A percentile compares a stretch with the other conserved stretches of the same genome.
Evolutionary conservation across 2,797 vertebrate genomes (phyloP).

Genomic region (Avahi laniger): DNA sequence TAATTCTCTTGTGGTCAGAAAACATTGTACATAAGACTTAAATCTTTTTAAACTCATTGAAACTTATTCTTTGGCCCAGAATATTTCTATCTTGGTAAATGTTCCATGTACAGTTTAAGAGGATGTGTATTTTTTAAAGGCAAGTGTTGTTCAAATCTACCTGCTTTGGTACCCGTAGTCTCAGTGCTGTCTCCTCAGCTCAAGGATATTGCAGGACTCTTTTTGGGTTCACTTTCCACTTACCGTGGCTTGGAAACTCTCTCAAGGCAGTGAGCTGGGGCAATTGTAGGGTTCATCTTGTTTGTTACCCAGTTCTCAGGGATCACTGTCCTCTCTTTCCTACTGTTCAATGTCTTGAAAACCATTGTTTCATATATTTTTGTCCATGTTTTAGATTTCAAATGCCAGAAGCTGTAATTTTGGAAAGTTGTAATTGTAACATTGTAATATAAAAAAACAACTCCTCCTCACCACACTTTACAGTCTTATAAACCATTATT

Average conservation of each 20-base stretch:
- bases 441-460: neutral
- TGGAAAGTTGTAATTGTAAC: neutral
- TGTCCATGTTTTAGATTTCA: neutral
- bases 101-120: neutral
- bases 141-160: neutral
- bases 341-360: neutral
- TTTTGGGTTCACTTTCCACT: too few species aligned
- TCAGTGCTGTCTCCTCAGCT: neutral
- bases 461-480: neutral
- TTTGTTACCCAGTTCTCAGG: neutral
- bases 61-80: neutral
- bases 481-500: neutral
- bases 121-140: neutral
- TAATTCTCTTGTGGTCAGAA: neutral
- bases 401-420: neutral
- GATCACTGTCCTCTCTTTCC: neutral
- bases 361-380: neutral
- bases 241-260: neutral
- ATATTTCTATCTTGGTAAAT: neutral
- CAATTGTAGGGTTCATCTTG: neutral
- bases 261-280: neutral
- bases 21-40: neutral
- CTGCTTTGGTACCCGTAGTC: neutral
- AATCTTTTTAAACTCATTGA: neutral
- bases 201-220: neutral